Evolutionary conservation across 1,140 invertebrate genomes (phyloP).

Genomic region (Agrypnia vestita): DNA sequence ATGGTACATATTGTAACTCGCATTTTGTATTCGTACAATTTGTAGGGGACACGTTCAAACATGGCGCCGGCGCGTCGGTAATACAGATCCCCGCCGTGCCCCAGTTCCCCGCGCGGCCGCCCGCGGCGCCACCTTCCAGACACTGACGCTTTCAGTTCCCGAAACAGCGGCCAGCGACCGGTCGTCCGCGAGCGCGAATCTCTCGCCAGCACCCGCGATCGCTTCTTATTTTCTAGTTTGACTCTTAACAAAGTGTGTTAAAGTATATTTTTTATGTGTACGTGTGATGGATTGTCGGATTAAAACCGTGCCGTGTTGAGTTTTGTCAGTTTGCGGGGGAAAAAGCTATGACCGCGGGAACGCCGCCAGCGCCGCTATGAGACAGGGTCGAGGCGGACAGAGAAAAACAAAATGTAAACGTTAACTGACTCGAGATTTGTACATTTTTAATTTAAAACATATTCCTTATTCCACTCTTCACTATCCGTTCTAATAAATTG

Average conservation of each 20-base stretch:
- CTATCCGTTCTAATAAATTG: too few species aligned
- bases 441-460: neutral
- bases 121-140: conserved; percentile 11
- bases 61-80: conserved; percentile 48
- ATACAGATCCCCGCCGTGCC: conserved; percentile 22
- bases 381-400: conserved; percentile 56
- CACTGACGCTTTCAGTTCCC: conserved; percentile 38
- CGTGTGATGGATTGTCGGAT: neutral
- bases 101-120: neutral
- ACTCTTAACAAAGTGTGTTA: neutral
- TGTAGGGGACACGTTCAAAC: neutral
- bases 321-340: neutral
- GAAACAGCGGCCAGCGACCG: neutral
- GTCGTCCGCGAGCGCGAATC: neutral
- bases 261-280: neutral
- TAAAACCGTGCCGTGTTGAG: neutral
- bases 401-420: conserved; percentile 58
- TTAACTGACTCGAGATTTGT: conserved; percentile 9
- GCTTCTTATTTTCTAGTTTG: neutral
- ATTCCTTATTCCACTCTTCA: neutral
- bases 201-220: neutral
- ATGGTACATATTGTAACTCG: too few species aligned
- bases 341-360: conserved; percentile 14
- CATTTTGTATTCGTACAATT: too few species aligned
- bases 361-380: conserved; percentile 36